Percentiles rank a stretch among this genome's conserved stretches.
phyloP scores from a whole-genome alignment of 2,888 invertebrate species.

The Criorhina ranunculi region DNA sequence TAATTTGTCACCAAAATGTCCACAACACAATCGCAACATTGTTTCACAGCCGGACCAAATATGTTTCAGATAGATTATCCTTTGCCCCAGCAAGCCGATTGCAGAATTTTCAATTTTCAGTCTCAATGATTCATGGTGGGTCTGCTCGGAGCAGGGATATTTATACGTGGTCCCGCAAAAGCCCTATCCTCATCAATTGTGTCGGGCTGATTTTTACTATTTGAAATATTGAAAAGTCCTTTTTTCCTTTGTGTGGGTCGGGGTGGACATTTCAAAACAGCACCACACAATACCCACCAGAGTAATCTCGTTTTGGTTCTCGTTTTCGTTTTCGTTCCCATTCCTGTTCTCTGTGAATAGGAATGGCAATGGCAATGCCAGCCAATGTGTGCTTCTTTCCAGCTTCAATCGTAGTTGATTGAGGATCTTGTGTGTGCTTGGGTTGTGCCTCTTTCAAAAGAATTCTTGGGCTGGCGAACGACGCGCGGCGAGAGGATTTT shows the following conservation, averaged over 20 bases:
- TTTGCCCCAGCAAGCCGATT: constrained; percentile 16
- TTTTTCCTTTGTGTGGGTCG: constrained; percentile 33
- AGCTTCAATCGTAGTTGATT: constrained; percentile 33
- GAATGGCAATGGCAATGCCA: constrained; percentile 9
- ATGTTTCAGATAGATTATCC: constrained; percentile 45
- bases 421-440: constrained; percentile 13
- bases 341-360: constrained; percentile 3
- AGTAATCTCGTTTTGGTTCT: constrained; percentile 14
- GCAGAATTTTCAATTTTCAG: constrained; percentile 62
- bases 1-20: constrained; percentile 50
- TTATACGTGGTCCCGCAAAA: constrained; percentile 50
- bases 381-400: constrained; percentile 9
- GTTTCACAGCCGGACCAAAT: constrained; percentile 43
- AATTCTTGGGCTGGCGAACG: neutral
- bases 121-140: constrained; percentile 63
- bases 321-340: neutral
- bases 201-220: constrained; percentile 53
- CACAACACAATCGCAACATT: constrained; percentile 44
- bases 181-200: constrained; percentile 62
- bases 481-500: neutral
- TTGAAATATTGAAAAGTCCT: constrained; percentile 61
- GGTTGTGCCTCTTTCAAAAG: neutral
- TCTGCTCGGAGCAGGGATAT: constrained; percentile 45
- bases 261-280: constrained; percentile 36
- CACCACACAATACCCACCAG: constrained; percentile 15